Evolutionary conservation across 2,888 invertebrate species (phyloP), one percentile per base, ranked within the genome.

Genomic region (Tiliacea citrago): DNA sequence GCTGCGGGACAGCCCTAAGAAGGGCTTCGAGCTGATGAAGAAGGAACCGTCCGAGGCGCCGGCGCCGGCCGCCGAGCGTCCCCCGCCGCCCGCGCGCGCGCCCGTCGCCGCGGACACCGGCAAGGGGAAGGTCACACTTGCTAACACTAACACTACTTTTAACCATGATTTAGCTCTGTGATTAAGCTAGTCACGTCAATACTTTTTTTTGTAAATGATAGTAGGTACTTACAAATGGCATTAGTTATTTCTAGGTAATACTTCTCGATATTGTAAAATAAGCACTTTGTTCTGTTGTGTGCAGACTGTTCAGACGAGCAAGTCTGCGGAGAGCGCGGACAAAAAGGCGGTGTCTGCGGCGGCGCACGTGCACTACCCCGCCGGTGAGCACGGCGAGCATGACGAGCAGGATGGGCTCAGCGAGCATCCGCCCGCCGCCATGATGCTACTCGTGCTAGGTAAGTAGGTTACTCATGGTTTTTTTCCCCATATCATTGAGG

Each of bases 381-480:
- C 58, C 58, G 70, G 61, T 73, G 75, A 62, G 60, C 80, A 75
- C 69, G 47, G 21, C 72, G 73, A 66, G 57, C 75, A 78, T 79
- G 77, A 74, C 79, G 78, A 72, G 89, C 97, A 95, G 88, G 98
- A 97, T 92, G 98, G 97, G 0, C 96, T 97, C 79, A 97, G 97
- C 81, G 97, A 97, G 89, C 97, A 97, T 73, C 98, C 98, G 39
- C 97, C 97, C 68, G 98, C 98, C 73, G 98, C 98, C 13, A 97
- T 98, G 66, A 96, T 98, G 86, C 98, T 98, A 13, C 96, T 98
- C 55, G 97, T 98, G 49, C 94, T 98, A 86, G 98, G 98, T 97
- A 93, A 29, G 29, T 29, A 2, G 90, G 65, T 58, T n/a, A 12
- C 35, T 45, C 42, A 42, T 7, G 39, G 0, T 39, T 42, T n/a